These are phyloP conservation scores for Amblyornis subalaris DNA, from an alignment of 2,113 vertebrate genomes.

Conservation along the genomic window DNA sequence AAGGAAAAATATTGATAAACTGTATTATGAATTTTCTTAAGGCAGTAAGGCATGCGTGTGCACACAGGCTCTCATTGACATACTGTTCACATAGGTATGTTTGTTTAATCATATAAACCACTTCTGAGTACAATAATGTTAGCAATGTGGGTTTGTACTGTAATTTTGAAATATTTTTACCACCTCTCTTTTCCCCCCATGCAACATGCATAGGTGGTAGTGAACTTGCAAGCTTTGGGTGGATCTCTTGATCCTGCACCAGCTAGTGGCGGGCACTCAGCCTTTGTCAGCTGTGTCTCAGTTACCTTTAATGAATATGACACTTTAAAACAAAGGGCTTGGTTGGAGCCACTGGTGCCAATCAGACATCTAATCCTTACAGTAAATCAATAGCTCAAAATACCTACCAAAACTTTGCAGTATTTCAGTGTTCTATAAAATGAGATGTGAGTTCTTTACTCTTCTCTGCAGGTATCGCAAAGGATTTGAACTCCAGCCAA, in stretches of 20 bases:
- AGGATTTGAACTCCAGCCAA: constrained; percentile 94
- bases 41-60: not conserved
- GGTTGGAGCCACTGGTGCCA: not conserved
- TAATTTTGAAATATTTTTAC: not conserved
- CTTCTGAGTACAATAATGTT: not conserved
- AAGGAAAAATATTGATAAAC: not conserved
- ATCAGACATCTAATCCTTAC: not conserved
- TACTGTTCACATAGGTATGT: not conserved
- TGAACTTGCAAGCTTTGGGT: not conserved
- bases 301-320: not conserved
- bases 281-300: not conserved
- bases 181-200: fast-evolving
- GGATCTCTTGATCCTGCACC: not conserved
- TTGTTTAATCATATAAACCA: not conserved
- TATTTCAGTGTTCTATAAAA: not conserved
- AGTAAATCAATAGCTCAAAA: not conserved
- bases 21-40: not conserved
- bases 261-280: not conserved
- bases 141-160: not conserved
- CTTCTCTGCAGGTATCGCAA: constrained; percentile 85
- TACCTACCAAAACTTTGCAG: not conserved
- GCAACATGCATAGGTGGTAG: not conserved
- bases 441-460: not conserved
- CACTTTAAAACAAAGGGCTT: not conserved
- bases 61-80: not conserved